Base-by-base conservation (phyloP, 2,888 invertebrate genomes). In the Rotaria magnacalcarata region DNA sequence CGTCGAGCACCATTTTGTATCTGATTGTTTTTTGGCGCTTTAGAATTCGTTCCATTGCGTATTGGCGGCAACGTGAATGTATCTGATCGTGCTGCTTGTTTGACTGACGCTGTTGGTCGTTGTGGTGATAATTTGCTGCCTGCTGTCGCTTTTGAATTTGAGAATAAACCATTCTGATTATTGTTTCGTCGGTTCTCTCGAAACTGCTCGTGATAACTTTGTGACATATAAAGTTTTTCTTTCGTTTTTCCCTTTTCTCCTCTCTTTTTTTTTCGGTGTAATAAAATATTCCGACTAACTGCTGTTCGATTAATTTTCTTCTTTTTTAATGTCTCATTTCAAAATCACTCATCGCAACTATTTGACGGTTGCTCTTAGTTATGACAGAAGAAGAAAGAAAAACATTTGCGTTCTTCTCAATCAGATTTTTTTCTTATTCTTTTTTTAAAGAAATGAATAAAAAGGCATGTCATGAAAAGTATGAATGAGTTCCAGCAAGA, bases 201-300 rank as follows among this genome's bases (percentile, higher is more conserved):
- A 75, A 75, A 75, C 47, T 75, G 75, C 21, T 75, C 10, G n/a
- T 75, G 47, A 75, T 75, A 75, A 75, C 75, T 75, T 75, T 75
- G 7, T 47, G 43, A 75, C 75, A 75, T 75, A 27, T 16, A 67
- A 67, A 67, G 8, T 67, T 27, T 67, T 67, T 67, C 27, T 58
- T n/a, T 58, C 24, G 4, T 2, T 60, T 60, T n/a, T 24, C 27
- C 24, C 27, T 67, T 67, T 54, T 21, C 21, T 16, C 21, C 54
- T 54, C 21, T 19, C 21, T 54, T 54, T 21, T 54, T 54, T 21
- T 54, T 54, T 54, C 21, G 7, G 1, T 52, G 16, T 54, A 54
- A 21, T 54, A 19, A 54, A 54, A 54, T 54, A 54, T 54, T 21
- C 54, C 3, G 19, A 54, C 54, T 54, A 54, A 21, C 54, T 54